A percentile compares a stretch with the other conserved stretches of the same genome.
Conservation (phyloP, 2,113 vertebrate species). For the Condylura cristata region DNA sequence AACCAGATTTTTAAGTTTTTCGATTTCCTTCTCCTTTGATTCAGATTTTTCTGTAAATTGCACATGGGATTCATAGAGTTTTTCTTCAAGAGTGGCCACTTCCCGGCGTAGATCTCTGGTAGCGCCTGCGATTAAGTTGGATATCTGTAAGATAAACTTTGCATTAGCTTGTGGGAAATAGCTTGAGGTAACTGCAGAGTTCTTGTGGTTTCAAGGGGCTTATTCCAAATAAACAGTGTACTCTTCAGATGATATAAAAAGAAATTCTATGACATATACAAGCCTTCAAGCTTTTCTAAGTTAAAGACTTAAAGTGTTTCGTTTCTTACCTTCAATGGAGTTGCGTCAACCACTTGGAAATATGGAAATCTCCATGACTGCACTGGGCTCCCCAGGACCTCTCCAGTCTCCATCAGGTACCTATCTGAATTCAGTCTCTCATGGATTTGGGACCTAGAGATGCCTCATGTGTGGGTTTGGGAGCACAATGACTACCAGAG, state of each 20-base stretch:
- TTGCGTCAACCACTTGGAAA: not conserved
- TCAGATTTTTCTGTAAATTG: conserved; percentile 82
- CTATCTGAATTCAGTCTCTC: not conserved
- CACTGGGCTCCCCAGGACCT: not conserved
- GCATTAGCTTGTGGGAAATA: conserved; percentile 14
- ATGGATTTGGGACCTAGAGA: not conserved
- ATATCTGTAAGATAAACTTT: conserved; percentile 83
- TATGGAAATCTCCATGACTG: not conserved
- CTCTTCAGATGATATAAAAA: not conserved
- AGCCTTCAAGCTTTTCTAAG: not conserved
- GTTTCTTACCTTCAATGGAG: conserved; percentile 35
- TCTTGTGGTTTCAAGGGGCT: not conserved
- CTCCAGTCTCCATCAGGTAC: not conserved
- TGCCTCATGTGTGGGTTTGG: not conserved
- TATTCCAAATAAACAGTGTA: conserved; percentile 21
- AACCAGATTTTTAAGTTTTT: conserved; percentile 81
- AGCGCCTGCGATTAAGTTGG: conserved; percentile 84
- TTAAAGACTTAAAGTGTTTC: conserved; percentile 38
- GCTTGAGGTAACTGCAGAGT: not conserved
- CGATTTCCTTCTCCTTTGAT: conserved; percentile 85
- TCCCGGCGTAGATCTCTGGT: conserved; percentile 84
- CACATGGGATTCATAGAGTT: conserved; percentile 79
- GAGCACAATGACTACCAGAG: not conserved
- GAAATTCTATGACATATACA: not conserved
- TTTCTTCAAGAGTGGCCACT: conserved; percentile 83